Base-by-base conservation (phyloP, 1,140 invertebrate species). In the Lepidostoma basale region DNA sequence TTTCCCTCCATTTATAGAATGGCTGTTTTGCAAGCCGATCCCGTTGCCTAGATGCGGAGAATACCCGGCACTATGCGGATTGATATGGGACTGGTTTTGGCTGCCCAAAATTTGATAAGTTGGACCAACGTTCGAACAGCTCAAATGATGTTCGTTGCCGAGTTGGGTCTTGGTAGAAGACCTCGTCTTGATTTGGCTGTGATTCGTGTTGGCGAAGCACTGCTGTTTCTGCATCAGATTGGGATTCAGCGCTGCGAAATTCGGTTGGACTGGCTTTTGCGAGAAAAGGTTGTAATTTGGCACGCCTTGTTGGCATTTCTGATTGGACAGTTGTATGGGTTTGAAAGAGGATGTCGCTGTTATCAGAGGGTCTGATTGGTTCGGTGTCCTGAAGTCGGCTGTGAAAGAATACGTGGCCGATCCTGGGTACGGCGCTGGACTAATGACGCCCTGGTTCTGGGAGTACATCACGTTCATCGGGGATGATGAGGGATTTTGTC, bases 341-440 rank as follows among this genome's bases (percentile, higher is more conserved):
- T 83, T 83, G 72, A 83, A 83, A 3, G 81, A 81, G 0, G 82
- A 81, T 0, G 79, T 76, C 0, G 81, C 81, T 4, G 81, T 81
- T 33, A 83, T 83, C 0, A 83, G 73, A 5, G 79, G 83, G 64
- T 79, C 82, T 16, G 78, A 83, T 74, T 78, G 81, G 68, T 77
- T 84, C 3, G 86, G 88, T 0, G 89, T 80, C 40, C 89, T 78
- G 76, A 93, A 91, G 75, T 93, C 91, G 0, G 91, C 89, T 0
- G 91, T 91, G 76, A 92, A 90, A 8, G 90, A 91, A 73, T 92
- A 92, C 0, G 89, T 90, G 6, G 89, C 84, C 23, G 84, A 83
- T 56, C 85, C 85, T 18, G 84, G 83, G 71, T 89, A 90, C 52
- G 86, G 76, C n/a, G 78, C 80, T 0, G 88, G 86, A 74, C 84